Percentiles rank a stretch among this genome's conserved stretches.
phyloP scores from a whole-genome alignment of 2,113 vertebrate species.

The Grantiella picta region DNA sequence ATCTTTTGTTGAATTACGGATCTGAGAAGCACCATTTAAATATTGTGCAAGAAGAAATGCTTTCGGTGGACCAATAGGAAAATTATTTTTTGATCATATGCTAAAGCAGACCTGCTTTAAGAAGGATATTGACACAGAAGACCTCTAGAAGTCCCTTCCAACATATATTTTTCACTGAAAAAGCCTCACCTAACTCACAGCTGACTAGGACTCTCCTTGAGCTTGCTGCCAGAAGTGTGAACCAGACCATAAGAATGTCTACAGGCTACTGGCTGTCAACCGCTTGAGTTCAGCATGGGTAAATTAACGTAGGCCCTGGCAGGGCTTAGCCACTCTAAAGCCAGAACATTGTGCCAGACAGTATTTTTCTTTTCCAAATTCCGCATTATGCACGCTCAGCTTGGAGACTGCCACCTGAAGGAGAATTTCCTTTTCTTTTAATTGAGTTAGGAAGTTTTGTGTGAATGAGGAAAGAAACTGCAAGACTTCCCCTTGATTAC shows the following conservation, averaged over 20 bases:
- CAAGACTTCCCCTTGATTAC: neutral
- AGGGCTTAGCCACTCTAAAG: neutral
- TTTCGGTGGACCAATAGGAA: neutral
- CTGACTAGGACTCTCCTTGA: neutral
- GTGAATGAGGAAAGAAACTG: neutral
- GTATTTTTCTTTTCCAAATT: neutral
- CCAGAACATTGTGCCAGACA: neutral
- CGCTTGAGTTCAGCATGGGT: neutral
- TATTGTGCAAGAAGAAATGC: accelerated
- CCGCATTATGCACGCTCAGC: neutral
- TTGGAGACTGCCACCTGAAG: neutral
- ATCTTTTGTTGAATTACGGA: neutral
- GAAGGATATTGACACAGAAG: neutral
- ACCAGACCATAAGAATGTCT: neutral
- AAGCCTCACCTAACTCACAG: neutral
- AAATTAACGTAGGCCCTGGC: neutral
- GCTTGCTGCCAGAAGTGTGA: neutral
- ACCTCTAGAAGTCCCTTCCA: neutral
- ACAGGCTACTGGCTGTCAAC: neutral
- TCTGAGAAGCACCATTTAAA: neutral
- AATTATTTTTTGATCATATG: neutral
- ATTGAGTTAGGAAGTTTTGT: neutral
- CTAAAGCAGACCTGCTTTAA: neutral
- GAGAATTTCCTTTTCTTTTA: neutral
- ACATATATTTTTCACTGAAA: neutral